These are phyloP conservation scores for Agrypnia vestita DNA, from an alignment of 1,140 invertebrate species.

Conservation along the genomic window DNA sequence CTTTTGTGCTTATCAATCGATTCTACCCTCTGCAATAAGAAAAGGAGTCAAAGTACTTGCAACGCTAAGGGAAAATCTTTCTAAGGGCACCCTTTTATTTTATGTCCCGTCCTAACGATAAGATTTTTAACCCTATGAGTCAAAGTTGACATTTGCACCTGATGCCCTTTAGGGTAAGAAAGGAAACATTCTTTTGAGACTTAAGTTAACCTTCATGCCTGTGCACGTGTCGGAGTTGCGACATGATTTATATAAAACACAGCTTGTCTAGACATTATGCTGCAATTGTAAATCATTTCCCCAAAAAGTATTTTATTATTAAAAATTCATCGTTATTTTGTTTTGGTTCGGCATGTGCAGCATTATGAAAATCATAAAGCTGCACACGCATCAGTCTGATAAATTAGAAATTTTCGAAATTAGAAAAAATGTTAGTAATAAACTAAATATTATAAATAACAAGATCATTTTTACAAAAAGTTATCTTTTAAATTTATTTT, in stretches of 20 bases:
- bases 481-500: too few species aligned
- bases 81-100: conserved; percentile 55
- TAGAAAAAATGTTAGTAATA: too few species aligned
- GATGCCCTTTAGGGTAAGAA: conserved; percentile 59
- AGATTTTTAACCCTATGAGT: conserved; percentile 62
- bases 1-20: conserved; percentile 57
- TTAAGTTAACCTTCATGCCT: conserved; percentile 48
- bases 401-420: too few species aligned
- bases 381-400: too few species aligned
- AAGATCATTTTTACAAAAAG: too few species aligned
- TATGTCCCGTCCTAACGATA: conserved; percentile 59
- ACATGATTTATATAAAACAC: conserved; percentile 59
- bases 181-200: conserved; percentile 46
- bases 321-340: conserved; percentile 8
- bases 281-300: conserved; percentile 55
- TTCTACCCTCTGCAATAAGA: conserved; percentile 54
- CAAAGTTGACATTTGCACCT: conserved; percentile 62
- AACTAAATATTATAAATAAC: too few species aligned
- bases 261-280: conserved; percentile 58
- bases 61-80: conserved; percentile 56
- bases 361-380: too few species aligned
- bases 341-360: too few species aligned
- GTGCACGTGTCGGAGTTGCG: conserved; percentile 27
- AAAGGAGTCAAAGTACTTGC: conserved; percentile 46
- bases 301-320: conserved; percentile 37